phyloP scores from a whole-genome alignment of 2,888 invertebrate genomes.

The Chrysomela aeneicollis region DNA sequence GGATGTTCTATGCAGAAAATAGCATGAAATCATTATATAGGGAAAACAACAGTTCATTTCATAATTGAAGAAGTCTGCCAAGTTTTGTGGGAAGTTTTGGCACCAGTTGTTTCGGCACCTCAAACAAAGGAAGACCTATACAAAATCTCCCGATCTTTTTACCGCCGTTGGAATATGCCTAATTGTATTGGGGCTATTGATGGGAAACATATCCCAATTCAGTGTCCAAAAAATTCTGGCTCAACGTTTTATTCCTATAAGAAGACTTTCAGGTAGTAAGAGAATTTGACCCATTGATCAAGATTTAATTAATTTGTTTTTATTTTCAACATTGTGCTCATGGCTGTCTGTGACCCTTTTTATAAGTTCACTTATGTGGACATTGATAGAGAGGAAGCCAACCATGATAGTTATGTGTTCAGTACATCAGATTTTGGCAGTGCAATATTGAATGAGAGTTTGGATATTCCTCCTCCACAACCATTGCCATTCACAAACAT shows the following conservation, averaged over 20 bases:
- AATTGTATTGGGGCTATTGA: too few species aligned
- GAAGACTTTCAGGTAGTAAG: slow-evolving; percentile 21
- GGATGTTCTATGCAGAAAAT: slow-evolving; percentile 39
- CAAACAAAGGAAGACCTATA: slow-evolving; percentile 10
- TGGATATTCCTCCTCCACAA: slow-evolving; percentile 14
- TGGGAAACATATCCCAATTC: slow-evolving; percentile 44
- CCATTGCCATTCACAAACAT: not conserved
- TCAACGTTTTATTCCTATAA: too few species aligned
- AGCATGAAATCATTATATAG: slow-evolving; percentile 36
- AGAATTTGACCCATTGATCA: slow-evolving; percentile 2
- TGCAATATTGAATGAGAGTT: slow-evolving; percentile 7
- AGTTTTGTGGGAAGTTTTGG: slow-evolving; percentile 44
- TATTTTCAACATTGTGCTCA: slow-evolving; percentile 24
- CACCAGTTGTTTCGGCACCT: too few species aligned
- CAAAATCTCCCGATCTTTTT: too few species aligned
- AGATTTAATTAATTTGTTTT: slow-evolving; percentile 13
- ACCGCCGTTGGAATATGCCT: too few species aligned
- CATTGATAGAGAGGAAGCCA: slow-evolving; percentile 15
- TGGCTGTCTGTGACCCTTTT: slow-evolving; percentile 25
- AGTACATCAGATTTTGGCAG: slow-evolving; percentile 5
- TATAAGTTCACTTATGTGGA: slow-evolving; percentile 28
- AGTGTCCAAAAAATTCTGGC: slow-evolving; percentile 28
- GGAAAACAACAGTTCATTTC: slow-evolving; percentile 47
- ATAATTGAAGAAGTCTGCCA: slow-evolving; percentile 40
- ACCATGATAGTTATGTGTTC: slow-evolving; percentile 17